Base-by-base conservation (phyloP, 2,888 invertebrate genomes). In the Brachypalpus laphriformis region DNA sequence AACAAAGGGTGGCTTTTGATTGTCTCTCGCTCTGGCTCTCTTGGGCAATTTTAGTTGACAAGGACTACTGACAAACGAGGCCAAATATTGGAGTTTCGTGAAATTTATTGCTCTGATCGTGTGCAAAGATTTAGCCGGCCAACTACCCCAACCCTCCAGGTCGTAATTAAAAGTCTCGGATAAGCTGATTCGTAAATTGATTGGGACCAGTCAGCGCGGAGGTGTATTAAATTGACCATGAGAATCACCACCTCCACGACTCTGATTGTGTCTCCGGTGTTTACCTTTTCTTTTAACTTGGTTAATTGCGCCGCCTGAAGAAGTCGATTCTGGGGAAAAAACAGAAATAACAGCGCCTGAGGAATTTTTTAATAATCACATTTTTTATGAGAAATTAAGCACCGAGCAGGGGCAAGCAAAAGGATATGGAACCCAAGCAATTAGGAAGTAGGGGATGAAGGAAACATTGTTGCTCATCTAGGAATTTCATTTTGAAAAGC, bases 321-420 rank as follows among this genome's bases (percentile, higher is more conserved):
- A 18, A 42, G 28, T n/a, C 20, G 42, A 51, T 16, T 31, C 42
- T 25, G 14, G 5, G 22, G 20, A 20, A 1, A 22, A 1, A 51
- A 61, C 9, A 14, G 16, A 18, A 45, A 28, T 11, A 45, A 14
- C 37, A n/a, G 2, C 14, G 66, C 25, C 28, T 40, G 6, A 56
- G 68, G 68, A 56, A 54, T 68, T 54, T 56, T 54, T 68, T 68
- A 42, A 54, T 68, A 68, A 68, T 68, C 68, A 54, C 54, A 56
- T 54, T 54, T 68, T 61, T 61, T 28, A 61, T 61, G 28, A 8
- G 45, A 45, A 61, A 45, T 61, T 61, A 61, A 61, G 45, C 16
- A 14, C 16, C 42, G 42, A 25, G 9, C 14, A 28, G 22, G 25
- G 28, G 42, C 45, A 9, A 25, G 28, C 25, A 16, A 6, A 16